Conservation (phyloP, 2,113 vertebrate genomes). For the Hydrochoerus hydrochaeris region DNA sequence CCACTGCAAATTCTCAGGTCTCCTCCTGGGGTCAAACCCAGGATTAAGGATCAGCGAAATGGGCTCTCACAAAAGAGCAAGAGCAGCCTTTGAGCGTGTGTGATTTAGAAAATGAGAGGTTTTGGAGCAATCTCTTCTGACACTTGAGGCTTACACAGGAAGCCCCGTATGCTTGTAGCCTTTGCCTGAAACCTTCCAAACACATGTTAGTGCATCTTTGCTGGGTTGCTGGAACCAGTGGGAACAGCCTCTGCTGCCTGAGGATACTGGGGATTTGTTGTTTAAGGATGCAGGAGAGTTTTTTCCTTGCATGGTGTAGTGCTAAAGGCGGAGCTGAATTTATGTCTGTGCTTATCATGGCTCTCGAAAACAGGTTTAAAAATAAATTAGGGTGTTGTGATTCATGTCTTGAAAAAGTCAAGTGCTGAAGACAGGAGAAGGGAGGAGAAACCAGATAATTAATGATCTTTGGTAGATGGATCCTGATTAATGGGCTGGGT, state of each 20-base stretch:
- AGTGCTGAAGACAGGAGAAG: neutral
- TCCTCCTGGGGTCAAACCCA: neutral
- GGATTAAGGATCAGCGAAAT: neutral
- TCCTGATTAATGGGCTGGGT: conserved; percentile 37
- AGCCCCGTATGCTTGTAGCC: neutral
- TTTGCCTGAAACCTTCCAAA: neutral
- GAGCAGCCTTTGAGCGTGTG: neutral
- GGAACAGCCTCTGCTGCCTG: neutral
- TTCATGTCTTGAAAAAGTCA: conserved; percentile 27
- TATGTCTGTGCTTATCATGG: neutral
- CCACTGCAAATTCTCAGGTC: neutral
- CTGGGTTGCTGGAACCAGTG: neutral
- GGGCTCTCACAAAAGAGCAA: neutral
- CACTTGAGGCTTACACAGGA: neutral
- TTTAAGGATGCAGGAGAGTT: neutral
- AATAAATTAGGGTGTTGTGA: conserved; percentile 32
- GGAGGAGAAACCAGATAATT: conserved; percentile 17
- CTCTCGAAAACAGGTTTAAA: neutral
- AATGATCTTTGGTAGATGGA: conserved; percentile 44
- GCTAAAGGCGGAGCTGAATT: neutral
- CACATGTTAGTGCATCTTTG: neutral
- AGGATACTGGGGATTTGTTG: neutral
- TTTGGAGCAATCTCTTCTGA: neutral
- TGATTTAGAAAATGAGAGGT: neutral
- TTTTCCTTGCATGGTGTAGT: neutral